Base-by-base conservation (phyloP, 2,113 vertebrate genomes). In the Aleadryas rufinucha region DNA sequence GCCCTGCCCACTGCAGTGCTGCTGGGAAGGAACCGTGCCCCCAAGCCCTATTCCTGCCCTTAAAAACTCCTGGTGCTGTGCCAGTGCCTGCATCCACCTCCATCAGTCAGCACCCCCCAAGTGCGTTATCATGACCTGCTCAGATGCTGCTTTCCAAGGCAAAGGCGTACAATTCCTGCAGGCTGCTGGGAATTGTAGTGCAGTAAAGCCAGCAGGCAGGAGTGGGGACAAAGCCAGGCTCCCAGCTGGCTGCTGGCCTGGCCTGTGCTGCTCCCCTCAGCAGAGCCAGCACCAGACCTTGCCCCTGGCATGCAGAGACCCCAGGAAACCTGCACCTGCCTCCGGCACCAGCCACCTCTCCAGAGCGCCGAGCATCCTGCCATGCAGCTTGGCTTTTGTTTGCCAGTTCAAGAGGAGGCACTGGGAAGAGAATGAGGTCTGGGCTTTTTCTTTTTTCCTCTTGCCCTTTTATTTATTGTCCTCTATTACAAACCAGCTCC, bases 101-200 rank as follows among this genome's bases (percentile, higher is more conserved):
- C 41, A 17, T 31, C 45, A n/a, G n/a, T 11, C 30, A 4, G 27
- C n/a, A n/a, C n/a, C n/a, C n/a, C n/a, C n/a, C 56, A 16, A 8
- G 28, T 11, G 76, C 24, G 11, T 49, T 49, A 45, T 19, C 0
- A 0, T 6, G 9, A 39, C 39, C 71, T 1, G 4, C 59, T 91
- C 4, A 61, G 2, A 60, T 12, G 63, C 70, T 0, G 33, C 78
- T 82, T 71, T 74, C n/a, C 1, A 3, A 91, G 60, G 93, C 39
- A 13, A n/a, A 80, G 52, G 4, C 23, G 1, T 39, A 13, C 84
- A 45, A 6, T 78, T 87, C 77, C 69, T 1, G 30, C 63, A 60
- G 92, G 92, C 87, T 94, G 89, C 87, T 87, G 92, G 96, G 95
- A 91, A 41, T 2, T 91, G 92, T 91, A 90, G 92, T 91, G 61